Percentiles rank a stretch among this genome's conserved stretches.
Evolutionary conservation across 1,140 invertebrate species (phyloP).

Genomic region (Phymorhynchus buccinoides): DNA sequence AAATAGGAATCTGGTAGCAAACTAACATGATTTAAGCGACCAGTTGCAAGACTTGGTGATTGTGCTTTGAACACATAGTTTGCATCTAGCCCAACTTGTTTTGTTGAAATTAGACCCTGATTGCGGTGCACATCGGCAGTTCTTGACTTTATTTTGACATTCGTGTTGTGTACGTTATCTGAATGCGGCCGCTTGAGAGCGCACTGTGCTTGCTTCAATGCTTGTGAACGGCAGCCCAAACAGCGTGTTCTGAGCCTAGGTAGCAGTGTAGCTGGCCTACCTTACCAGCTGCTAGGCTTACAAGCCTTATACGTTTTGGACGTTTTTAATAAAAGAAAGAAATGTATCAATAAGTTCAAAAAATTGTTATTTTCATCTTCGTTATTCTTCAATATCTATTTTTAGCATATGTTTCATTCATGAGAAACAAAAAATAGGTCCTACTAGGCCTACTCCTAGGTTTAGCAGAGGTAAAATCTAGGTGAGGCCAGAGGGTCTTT

Average conservation of each 20-base stretch:
- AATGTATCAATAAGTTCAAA: slow-evolving; percentile 28
- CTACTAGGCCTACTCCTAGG: no score
- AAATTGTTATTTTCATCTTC: slow-evolving; percentile 28
- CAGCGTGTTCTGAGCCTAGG: not conserved
- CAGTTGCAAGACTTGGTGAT: not conserved
- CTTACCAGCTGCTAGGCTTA: not conserved
- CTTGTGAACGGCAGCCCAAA: not conserved
- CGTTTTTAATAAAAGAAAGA: no score
- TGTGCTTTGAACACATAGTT: not conserved
- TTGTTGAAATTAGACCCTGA: not conserved
- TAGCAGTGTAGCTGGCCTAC: not conserved
- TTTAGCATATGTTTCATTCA: slow-evolving; percentile 66
- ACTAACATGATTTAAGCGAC: no score
- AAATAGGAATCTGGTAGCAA: slow-evolving; percentile 24
- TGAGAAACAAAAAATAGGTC: slow-evolving; percentile 59
- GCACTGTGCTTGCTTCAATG: not conserved
- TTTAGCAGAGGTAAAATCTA: no score
- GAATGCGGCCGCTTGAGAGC: not conserved
- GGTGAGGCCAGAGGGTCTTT: no score
- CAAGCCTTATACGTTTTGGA: not conserved
- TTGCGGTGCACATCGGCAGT: not conserved
- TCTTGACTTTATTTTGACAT: slow-evolving; percentile 18
- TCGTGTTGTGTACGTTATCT: not conserved
- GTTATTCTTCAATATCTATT: slow-evolving; percentile 43
- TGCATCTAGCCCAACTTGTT: not conserved